Evolutionary conservation across 2,888 invertebrate genomes (phyloP).

Genomic region (Halocaridina rubra): DNA sequence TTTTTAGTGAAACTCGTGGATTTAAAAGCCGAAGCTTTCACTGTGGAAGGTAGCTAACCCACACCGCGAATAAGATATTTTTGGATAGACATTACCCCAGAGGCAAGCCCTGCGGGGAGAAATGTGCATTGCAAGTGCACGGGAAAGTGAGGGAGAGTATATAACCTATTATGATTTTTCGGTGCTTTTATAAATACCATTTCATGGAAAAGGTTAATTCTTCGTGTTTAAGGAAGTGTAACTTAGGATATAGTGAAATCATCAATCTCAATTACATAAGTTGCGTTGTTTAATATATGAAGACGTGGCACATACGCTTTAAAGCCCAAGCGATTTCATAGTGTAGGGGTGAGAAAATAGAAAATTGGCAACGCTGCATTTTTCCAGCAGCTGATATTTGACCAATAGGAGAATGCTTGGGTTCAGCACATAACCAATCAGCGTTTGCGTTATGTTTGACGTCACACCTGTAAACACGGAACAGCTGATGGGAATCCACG

Average conservation of each 20-base stretch:
- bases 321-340: conserved; percentile 48
- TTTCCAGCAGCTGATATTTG: conserved; percentile 37
- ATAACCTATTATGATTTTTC: background rate
- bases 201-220: background rate
- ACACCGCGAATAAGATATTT: background rate
- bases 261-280: background rate
- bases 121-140: too few species aligned
- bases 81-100: background rate
- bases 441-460: background rate
- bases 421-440: conserved; percentile 3
- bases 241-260: background rate
- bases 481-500: conserved; percentile 56
- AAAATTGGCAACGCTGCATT: conserved; percentile 32
- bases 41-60: background rate
- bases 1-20: background rate
- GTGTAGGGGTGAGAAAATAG: background rate
- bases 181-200: background rate
- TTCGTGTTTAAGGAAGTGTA: background rate
- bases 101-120: background rate
- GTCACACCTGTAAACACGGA: conserved; percentile 60
- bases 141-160: background rate
- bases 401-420: conserved; percentile 24
- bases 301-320: conserved; percentile 46
- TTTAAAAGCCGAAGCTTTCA: background rate
- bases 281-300: conserved; percentile 2